A percentile compares a stretch with the other conserved stretches of the same genome.
These are phyloP conservation scores for Bombus confusus DNA, from an alignment of 1,140 invertebrate species.

Conservation along the genomic window DNA sequence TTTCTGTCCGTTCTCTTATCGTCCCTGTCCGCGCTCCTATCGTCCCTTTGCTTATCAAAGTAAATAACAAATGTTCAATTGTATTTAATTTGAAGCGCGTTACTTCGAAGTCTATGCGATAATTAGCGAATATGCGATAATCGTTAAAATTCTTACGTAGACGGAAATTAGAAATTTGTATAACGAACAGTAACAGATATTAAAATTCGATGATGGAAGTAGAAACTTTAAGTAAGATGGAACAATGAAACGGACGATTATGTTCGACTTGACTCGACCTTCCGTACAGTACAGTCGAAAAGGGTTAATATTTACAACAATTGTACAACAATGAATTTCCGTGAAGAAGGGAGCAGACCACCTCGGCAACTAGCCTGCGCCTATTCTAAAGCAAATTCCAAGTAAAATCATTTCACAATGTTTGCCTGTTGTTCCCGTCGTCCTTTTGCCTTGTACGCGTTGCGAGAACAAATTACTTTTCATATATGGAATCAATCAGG, in stretches of 20 bases:
- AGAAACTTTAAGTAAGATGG: neutral
- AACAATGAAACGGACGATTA: neutral
- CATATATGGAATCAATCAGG: neutral
- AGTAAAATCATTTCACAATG: slow-evolving; percentile 35
- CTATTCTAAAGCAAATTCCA: slow-evolving; percentile 23
- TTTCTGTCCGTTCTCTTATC: fast-evolving
- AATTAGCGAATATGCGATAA: too few species aligned
- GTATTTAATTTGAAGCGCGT: too few species aligned
- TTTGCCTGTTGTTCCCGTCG: slow-evolving; percentile 20
- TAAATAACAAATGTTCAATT: too few species aligned
- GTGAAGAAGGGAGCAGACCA: neutral
- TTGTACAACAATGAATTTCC: slow-evolving; percentile 32
- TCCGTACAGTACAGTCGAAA: neutral
- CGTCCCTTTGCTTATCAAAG: too few species aligned
- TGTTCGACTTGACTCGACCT: neutral
- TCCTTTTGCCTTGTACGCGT: slow-evolving; percentile 2
- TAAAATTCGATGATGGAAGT: neutral
- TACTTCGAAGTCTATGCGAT: too few species aligned
- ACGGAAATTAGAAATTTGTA: neutral
- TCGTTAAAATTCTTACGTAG: neutral
- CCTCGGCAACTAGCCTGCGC: neutral
- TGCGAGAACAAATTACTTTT: neutral
- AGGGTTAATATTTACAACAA: slow-evolving; percentile 17
- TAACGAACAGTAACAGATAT: too few species aligned
- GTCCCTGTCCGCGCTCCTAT: fast-evolving